Base-by-base conservation (phyloP, 2,888 invertebrate species). In the Epiblema foenella region DNA sequence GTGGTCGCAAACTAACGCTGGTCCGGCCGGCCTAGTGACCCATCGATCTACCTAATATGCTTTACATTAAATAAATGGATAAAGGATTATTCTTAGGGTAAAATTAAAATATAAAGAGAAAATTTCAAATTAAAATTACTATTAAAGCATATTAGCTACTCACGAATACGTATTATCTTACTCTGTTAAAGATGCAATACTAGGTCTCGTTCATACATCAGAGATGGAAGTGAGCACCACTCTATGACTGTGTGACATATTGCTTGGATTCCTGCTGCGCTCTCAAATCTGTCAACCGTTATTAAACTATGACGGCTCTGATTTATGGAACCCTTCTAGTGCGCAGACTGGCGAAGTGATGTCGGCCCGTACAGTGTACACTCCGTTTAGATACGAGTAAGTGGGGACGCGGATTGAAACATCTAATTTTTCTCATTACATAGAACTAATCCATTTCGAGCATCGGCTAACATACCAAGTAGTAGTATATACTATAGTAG, bases 231-330 rank as follows among this genome's bases (percentile, higher is more conserved):
- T 76, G 77, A 75, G 74, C 60, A 74, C 74, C 60, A 74, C 77
- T 76, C 81, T 77, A 77, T 77, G 81, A 79, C 81, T 79, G 76
- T 82, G 82, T 89, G 86, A 87, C 88, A 87, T 86, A 89, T 89
- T 86, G 86, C 89, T 80, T 73, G 82, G 85, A 86, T 87, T 69
- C 76, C 82, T 90, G 90, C 91, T 85, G 83, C 84, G 89, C 86
- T 85, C 82, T 88, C 88, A 83, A 85, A 87, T 87, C 85, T 85
- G 89, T 88, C 89, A 87, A 81, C 82, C 86, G 83, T 86, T 87
- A 88, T 89, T 89, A 89, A 86, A 84, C 88, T 59, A 56, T 66
- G 73, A 74, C 73, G 68, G 68, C 52, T 62, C 62, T 73, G 73
- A 73, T 73, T 73, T 73, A 73, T 70, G 67, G 60, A 62, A 66